Evolutionary conservation across 1,140 invertebrate genomes (phyloP), one percentile per base, ranked within the genome.

Genomic region (Aphelinus certus): DNA sequence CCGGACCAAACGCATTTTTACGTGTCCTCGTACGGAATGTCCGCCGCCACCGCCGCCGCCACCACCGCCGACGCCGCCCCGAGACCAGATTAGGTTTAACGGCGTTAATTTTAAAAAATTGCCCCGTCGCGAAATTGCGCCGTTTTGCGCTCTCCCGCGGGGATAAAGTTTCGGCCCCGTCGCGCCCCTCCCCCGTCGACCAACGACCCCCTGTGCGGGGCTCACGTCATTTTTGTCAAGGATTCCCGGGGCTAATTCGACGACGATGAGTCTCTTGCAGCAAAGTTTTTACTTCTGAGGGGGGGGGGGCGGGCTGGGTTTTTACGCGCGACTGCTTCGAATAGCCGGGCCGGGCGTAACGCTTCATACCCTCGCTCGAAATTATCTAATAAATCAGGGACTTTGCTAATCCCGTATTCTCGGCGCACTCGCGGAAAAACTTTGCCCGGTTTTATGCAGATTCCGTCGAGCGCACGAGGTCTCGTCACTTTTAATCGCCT

Each of bases 51-150:
- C 43, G 55, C 56, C 26, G 26, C 26, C 0, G 26, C 26, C 26
- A 26, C 26, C 26, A 26, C 26, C 26, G 26, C 26, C 26, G 26
- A 26, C 26, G 26, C 26, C 26, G 26, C 26, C 26, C 26, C 9
- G 26, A 26, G 26, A 10, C 79, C 71, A 84, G 84, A 85, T 85
- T 85, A 85, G 80, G 80, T 85, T 83, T 84, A 85, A 85, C 82
- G 81, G 79, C 80, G 80, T 83, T 85, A 85, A 85, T 85, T 85
- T 85, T 80, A 83, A 85, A 85, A 85, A 83, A 85, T 81, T 81
- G 81, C 81, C 79, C 55, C 10, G 43, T 48, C 62, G 45, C 60
- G 73, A 80, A 82, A 83, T 82, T 79, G 81, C 78, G 64, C 71
- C 75, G 79, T 76, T 82, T 82, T 81, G 79, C 78, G 62, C 70